Conservation (phyloP, 64 coral and sea anemone genomes). For the Trachythela sp. region DNA sequence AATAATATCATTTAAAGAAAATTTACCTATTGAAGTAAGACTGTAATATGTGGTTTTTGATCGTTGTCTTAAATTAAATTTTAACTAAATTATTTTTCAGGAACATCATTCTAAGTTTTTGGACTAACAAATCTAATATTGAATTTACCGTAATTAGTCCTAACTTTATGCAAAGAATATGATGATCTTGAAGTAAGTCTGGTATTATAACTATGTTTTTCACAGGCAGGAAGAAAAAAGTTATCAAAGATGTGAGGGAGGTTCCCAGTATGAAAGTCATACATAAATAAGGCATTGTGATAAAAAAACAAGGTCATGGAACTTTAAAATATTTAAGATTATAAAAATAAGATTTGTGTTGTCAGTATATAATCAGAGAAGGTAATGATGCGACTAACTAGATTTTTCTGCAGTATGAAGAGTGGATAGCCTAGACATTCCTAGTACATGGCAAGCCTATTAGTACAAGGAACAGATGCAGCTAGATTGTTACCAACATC, state of each 20-base stretch:
- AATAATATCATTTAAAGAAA: too few relatives aligned
- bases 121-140: not conserved
- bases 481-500: too few relatives aligned
- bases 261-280: slow-evolving; percentile 29
- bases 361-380: slow-evolving; percentile 25
- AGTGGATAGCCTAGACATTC: slow-evolving; percentile 3
- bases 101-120: not conserved
- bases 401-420: slow-evolving; percentile 20
- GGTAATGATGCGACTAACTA: slow-evolving; percentile 13
- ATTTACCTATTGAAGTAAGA: too few relatives aligned
- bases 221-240: not conserved
- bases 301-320: slow-evolving; percentile 14
- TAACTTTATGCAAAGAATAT: not conserved
- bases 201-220: slow-evolving; percentile 7
- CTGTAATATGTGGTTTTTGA: too few relatives aligned
- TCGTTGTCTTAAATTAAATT: too few relatives aligned
- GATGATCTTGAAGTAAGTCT: not conserved
- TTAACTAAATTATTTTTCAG: too few relatives aligned
- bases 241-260: slow-evolving; percentile 9
- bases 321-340: slow-evolving; percentile 20
- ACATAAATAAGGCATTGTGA: slow-evolving; percentile 18
- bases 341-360: slow-evolving; percentile 20
- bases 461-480: too few relatives aligned
- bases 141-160: not conserved
- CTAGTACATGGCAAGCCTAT: too few relatives aligned